Conservation (phyloP, 1,140 invertebrate species). For the Grapholita molesta region DNA sequence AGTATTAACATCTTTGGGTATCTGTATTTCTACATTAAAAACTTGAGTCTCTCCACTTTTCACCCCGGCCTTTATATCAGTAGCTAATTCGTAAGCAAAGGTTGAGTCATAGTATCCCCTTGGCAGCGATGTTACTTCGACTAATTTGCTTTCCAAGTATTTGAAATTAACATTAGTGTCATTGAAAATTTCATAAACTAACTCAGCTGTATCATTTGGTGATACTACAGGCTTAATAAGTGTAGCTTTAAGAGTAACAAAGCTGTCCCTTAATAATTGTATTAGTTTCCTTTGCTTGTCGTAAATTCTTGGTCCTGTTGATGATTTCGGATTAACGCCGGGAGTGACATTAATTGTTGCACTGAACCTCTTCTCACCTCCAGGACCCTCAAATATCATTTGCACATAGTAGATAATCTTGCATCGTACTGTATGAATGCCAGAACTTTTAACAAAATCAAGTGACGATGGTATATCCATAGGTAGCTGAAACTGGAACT, state of each 20-base stretch:
- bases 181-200: not conserved
- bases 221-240: not conserved
- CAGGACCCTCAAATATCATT: not conserved
- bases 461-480: not conserved
- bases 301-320: not conserved
- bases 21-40: not conserved
- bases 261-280: not conserved
- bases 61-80: constrained; percentile 5
- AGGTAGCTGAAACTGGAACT: not conserved
- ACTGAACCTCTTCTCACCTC: not conserved
- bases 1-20: not conserved
- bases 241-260: not conserved
- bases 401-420: not conserved
- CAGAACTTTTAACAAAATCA: not conserved
- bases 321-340: not conserved
- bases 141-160: constrained; percentile 2
- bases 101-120: not conserved
- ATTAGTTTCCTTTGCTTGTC: constrained; percentile 4
- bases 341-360: not conserved
- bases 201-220: not conserved
- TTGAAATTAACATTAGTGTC: constrained; percentile 2
- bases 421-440: constrained; percentile 1
- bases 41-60: not conserved
- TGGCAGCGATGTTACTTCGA: not conserved
- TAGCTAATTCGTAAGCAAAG: not conserved